Conservation (phyloP, 2,113 vertebrate genomes). For the Aspiorhynchus laticeps region DNA sequence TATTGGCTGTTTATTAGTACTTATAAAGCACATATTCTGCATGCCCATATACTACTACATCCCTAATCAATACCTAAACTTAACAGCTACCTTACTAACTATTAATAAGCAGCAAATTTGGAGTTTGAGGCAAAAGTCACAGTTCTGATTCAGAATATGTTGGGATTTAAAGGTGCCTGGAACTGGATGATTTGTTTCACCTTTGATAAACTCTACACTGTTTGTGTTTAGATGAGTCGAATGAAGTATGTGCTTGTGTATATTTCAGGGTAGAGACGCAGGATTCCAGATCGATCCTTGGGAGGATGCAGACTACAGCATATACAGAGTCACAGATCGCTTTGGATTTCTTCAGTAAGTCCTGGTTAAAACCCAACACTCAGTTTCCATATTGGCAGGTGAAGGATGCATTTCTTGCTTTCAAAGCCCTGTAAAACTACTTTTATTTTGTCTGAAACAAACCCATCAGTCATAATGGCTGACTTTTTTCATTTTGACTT, state of each 20-base stretch:
- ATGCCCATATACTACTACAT: too few species aligned
- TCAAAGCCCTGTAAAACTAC: too few species aligned
- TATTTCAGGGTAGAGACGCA: constrained; percentile 71
- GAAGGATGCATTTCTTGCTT: not conserved
- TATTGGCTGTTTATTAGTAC: too few species aligned
- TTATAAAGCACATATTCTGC: too few species aligned
- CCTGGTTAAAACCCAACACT: not conserved
- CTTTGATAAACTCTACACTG: not conserved
- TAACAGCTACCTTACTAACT: too few species aligned
- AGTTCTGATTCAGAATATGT: too few species aligned
- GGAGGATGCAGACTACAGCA: constrained; percentile 87
- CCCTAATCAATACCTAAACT: too few species aligned
- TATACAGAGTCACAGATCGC: constrained; percentile 88
- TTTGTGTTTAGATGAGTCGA: not conserved
- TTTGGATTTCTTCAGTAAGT: constrained; percentile 89
- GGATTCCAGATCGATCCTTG: constrained; percentile 83
- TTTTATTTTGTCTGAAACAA: not conserved
- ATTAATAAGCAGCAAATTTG: too few species aligned
- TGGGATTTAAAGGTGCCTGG: not conserved
- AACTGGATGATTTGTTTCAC: not conserved
- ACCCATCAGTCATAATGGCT: not conserved
- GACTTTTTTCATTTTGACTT: not conserved
- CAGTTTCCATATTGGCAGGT: not conserved
- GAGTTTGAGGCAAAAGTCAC: too few species aligned
- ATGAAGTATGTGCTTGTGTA: not conserved